These are phyloP conservation scores for Euzetes globulus DNA, from an alignment of 2,888 invertebrate genomes.

Conservation along the genomic window DNA sequence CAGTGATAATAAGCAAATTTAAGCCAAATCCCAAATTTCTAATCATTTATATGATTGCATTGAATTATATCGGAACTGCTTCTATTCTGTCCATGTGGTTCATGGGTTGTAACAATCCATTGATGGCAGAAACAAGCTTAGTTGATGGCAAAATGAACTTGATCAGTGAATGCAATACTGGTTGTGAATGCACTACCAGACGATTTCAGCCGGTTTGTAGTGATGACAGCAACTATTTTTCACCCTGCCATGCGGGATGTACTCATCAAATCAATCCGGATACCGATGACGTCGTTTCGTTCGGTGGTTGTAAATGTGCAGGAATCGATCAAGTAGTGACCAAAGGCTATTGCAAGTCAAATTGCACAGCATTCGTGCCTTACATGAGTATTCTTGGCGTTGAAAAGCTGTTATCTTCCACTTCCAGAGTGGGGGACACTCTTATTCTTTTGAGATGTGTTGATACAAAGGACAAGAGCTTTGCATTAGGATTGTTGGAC, in stretches of 20 bases:
- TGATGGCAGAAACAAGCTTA: conserved; percentile 37
- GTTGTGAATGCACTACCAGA: conserved; percentile 38
- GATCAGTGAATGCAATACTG: conserved; percentile 42
- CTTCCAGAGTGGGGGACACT: conserved; percentile 59
- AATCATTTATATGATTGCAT: conserved; percentile 45
- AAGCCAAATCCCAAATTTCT: conserved; percentile 45
- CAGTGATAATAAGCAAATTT: conserved; percentile 44
- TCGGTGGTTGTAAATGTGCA: conserved; percentile 31
- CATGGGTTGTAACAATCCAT: conserved; percentile 43
- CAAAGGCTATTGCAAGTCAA: conserved; percentile 53
- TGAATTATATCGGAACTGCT: conserved; percentile 39
- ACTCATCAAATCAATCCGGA: conserved; percentile 32
- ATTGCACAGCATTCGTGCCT: conserved; percentile 50
- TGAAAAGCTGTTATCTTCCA: conserved; percentile 58
- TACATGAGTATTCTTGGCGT: conserved; percentile 44
- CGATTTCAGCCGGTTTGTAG: conserved; percentile 41
- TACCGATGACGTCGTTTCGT: neutral
- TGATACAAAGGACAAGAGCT: conserved; percentile 40
- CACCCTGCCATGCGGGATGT: conserved; percentile 65
- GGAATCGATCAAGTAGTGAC: conserved; percentile 42
- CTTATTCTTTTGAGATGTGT: conserved; percentile 49
- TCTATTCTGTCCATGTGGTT: conserved; percentile 38
- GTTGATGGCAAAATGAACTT: neutral
- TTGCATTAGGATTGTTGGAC: conserved; percentile 38
- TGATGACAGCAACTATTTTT: conserved; percentile 55